A percentile compares a stretch with the other conserved stretches of the same genome.
phyloP scores from a whole-genome alignment of 1,140 invertebrate species.

The Galleria mellonella region DNA sequence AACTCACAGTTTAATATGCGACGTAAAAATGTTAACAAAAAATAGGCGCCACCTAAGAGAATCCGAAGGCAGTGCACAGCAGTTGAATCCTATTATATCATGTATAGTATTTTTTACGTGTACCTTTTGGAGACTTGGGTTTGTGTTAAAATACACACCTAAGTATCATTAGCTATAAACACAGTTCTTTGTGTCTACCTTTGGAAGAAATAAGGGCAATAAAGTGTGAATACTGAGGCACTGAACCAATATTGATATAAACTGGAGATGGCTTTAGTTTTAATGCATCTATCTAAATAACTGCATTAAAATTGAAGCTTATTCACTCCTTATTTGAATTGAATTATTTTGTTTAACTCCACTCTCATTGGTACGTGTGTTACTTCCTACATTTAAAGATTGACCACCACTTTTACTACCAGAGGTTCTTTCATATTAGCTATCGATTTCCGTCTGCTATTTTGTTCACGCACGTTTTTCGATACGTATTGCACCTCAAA shows the following conservation, averaged over 20 bases:
- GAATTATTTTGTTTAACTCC: too few species aligned
- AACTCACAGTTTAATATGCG: constrained; percentile 56
- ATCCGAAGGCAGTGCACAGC: constrained; percentile 37
- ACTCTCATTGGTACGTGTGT: too few species aligned
- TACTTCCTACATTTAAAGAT: too few species aligned
- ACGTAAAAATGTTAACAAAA: constrained; percentile 61
- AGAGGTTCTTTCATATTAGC: too few species aligned
- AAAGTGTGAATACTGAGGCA: constrained; percentile 52
- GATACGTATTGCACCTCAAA: too few species aligned
- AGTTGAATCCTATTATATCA: constrained; percentile 59
- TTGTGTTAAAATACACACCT: constrained; percentile 74
- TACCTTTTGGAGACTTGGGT: constrained; percentile 55
- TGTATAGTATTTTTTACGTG: constrained; percentile 61
- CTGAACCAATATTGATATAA: constrained; percentile 30
- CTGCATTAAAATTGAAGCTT: too few species aligned
- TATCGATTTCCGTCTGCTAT: too few species aligned
- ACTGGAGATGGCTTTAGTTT: constrained; percentile 28
- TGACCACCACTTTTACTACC: too few species aligned
- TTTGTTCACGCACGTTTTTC: too few species aligned
- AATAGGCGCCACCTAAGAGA: constrained; percentile 65
- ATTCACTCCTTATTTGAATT: too few species aligned
- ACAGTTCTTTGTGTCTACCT: constrained; percentile 67
- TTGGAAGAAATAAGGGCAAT: constrained; percentile 62
- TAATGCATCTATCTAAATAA: too few species aligned
- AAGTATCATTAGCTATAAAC: constrained; percentile 72